Evolutionary conservation across 1,140 invertebrate species (phyloP).

Genomic region (Psix sp.): DNA sequence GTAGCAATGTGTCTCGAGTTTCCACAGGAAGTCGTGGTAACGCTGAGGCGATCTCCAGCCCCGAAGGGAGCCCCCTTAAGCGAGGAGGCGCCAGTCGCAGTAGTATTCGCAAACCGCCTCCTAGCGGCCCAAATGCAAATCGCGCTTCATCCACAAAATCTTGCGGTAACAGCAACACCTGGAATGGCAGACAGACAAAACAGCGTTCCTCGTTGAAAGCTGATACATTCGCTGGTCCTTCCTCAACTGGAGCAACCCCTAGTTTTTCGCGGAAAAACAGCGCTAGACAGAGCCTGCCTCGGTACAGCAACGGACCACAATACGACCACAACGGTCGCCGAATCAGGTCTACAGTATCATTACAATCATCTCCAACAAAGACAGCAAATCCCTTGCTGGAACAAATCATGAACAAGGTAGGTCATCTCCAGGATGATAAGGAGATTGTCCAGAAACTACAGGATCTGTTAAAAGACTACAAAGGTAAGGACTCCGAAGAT

Average conservation of each 20-base stretch:
- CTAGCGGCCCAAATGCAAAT: conserved; percentile 68
- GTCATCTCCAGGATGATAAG: conserved; percentile 82
- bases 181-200: conserved; percentile 81
- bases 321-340: conserved; percentile 79
- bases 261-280: conserved; percentile 81
- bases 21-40: conserved; percentile 65
- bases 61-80: conserved; percentile 70
- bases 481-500: conserved; percentile 44
- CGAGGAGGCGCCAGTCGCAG: conserved; percentile 59
- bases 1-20: conserved; percentile 77
- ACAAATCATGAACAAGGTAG: conserved; percentile 83
- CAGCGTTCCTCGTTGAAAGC: conserved; percentile 80
- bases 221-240: conserved; percentile 81
- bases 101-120: conserved; percentile 71
- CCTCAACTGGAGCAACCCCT: conserved; percentile 61
- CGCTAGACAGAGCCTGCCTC: conserved; percentile 80
- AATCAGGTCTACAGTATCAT: conserved; percentile 73
- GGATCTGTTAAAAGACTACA: conserved; percentile 82
- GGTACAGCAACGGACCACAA: conserved; percentile 67
- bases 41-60: conserved; percentile 70
- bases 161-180: conserved; percentile 80
- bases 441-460: conserved; percentile 84
- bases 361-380: conserved; percentile 81
- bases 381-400: conserved; percentile 81
- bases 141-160: conserved; percentile 43